phyloP scores from a whole-genome alignment of 1,140 invertebrate species.

The Pseudomyrmex cubaensis region DNA sequence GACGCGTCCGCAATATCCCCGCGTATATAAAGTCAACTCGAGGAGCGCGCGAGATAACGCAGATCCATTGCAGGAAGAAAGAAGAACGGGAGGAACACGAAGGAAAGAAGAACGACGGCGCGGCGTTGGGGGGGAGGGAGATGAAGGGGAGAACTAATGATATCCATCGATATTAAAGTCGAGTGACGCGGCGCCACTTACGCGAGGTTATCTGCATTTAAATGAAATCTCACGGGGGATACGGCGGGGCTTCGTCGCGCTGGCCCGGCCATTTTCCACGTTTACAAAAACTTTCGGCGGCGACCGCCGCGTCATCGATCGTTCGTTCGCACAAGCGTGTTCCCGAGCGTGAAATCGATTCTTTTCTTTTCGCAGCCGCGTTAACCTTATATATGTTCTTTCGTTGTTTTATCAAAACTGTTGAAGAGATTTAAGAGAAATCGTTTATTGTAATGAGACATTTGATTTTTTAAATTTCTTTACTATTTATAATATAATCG shows the following conservation, averaged over 20 bases:
- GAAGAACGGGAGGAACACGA: background rate
- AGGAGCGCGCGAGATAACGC: conserved; percentile 47
- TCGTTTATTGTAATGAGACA: too few species aligned
- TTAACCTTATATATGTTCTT: background rate
- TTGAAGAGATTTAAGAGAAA: background rate
- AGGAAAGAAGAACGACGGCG: conserved; percentile 17
- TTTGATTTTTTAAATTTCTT: too few species aligned
- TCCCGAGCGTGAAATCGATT: background rate
- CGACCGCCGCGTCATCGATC: conserved; percentile 36
- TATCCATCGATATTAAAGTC: conserved; percentile 77
- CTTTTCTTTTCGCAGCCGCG: background rate
- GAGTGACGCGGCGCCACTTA: conserved; percentile 66
- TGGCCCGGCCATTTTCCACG: conserved; percentile 39
- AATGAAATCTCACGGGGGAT: conserved; percentile 72
- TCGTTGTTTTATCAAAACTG: too few species aligned
- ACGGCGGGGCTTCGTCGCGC: background rate
- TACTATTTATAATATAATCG: too few species aligned
- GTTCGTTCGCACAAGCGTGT: conserved; percentile 19
- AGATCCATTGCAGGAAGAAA: conserved; percentile 44
- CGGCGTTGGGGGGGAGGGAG: background rate
- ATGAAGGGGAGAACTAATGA: conserved; percentile 67
- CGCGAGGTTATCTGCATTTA: conserved; percentile 76
- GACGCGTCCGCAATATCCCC: conserved; percentile 67
- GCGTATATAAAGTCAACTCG: conserved; percentile 51
- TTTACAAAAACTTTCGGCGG: conserved; percentile 51